phyloP scores from a whole-genome alignment of 2,888 invertebrate genomes.

The Urechis unicinctus region DNA sequence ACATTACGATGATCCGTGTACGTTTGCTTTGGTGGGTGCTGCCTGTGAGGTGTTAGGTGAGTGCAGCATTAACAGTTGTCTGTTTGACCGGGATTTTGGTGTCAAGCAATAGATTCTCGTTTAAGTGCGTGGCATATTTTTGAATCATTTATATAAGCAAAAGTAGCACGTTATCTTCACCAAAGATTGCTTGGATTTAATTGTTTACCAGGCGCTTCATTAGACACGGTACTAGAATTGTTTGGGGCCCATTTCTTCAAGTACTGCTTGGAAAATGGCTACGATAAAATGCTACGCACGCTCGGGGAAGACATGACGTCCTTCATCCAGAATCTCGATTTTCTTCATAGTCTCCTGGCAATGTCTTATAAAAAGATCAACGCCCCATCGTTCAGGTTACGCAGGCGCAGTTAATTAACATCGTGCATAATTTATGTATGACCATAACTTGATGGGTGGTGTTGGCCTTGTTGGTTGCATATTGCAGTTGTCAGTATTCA shows the following conservation, averaged over 20 bases:
- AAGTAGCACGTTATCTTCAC: too few species aligned
- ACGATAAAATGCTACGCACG: slow-evolving; percentile 43
- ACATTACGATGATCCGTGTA: slow-evolving; percentile 23
- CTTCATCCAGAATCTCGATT: slow-evolving; percentile 46
- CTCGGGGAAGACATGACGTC: slow-evolving; percentile 38
- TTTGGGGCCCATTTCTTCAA: slow-evolving; percentile 44
- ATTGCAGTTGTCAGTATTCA: too few species aligned
- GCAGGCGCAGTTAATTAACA: too few species aligned
- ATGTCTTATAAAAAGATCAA: slow-evolving; percentile 44
- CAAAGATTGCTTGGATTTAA: too few species aligned
- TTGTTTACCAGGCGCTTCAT: slow-evolving; percentile 33
- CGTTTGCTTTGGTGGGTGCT: slow-evolving; percentile 23
- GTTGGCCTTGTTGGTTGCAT: too few species aligned
- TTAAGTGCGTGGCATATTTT: too few species aligned
- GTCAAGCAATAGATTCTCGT: too few species aligned
- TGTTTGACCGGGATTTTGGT: too few species aligned
- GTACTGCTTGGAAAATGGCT: slow-evolving; percentile 41
- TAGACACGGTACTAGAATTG: slow-evolving; percentile 39
- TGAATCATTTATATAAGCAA: too few species aligned
- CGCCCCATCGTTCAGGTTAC: slow-evolving; percentile 47
- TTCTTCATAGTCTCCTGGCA: slow-evolving; percentile 42
- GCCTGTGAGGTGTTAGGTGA: too few species aligned
- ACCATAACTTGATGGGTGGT: too few species aligned
- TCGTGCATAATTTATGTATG: too few species aligned
- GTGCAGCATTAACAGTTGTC: slow-evolving; percentile 9